These are phyloP conservation scores for Percopsis omiscomaycus DNA, from an alignment of 2,797 vertebrate genomes.

Conservation along the genomic window DNA sequence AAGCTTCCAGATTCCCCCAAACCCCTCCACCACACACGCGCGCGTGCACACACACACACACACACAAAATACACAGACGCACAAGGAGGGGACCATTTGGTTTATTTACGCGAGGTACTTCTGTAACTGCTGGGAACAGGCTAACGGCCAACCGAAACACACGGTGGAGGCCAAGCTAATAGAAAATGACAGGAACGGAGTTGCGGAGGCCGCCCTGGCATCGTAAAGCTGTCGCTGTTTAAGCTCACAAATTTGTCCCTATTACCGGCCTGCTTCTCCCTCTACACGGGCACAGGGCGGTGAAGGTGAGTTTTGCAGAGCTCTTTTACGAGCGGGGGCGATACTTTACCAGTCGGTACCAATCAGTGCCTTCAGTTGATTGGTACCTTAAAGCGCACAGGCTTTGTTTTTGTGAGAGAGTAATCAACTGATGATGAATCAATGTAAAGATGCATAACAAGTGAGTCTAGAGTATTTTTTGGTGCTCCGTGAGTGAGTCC, in stretches of 20 bases:
- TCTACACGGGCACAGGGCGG: slow-evolving; percentile 33
- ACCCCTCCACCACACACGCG: slow-evolving; percentile 15
- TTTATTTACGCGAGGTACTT: slow-evolving; percentile 72
- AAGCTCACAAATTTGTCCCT: slow-evolving; percentile 71
- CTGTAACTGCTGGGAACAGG: slow-evolving; percentile 67
- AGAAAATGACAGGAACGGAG: slow-evolving; percentile 72
- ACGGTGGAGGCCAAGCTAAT: slow-evolving; percentile 64
- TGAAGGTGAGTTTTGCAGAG: slow-evolving; percentile 3
- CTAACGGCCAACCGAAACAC: slow-evolving; percentile 68
- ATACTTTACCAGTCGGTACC: too few species aligned
- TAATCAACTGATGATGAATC: too few species aligned
- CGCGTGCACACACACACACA: slow-evolving; percentile 20
- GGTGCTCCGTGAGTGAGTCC: too few species aligned
- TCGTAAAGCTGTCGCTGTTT: slow-evolving; percentile 73
- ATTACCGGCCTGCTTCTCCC: slow-evolving; percentile 58
- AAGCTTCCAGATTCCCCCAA: too few species aligned
- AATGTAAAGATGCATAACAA: too few species aligned
- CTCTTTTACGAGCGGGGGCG: neutral
- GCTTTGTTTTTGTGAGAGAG: too few species aligned
- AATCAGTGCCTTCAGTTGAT: too few species aligned
- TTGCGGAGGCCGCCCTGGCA: slow-evolving; percentile 62
- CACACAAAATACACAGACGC: slow-evolving; percentile 31
- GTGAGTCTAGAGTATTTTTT: too few species aligned
- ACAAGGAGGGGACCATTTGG: slow-evolving; percentile 63
- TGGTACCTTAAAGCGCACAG: too few species aligned